Base-by-base conservation (phyloP, 2,113 vertebrate species). In the Python bivittatus region DNA sequence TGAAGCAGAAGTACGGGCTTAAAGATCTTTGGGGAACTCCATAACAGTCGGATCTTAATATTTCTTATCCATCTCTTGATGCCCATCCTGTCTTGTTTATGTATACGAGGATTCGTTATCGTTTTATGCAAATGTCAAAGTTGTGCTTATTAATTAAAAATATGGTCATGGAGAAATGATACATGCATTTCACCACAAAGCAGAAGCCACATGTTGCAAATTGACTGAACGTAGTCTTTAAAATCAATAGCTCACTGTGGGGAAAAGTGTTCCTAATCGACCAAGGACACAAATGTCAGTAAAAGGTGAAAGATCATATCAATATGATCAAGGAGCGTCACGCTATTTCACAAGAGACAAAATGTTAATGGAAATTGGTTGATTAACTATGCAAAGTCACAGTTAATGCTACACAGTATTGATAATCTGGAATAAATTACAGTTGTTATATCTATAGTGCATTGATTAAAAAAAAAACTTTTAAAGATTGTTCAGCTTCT, bases 261-360 rank as follows among this genome's bases (percentile, higher is more conserved):
- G 97, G 98, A 99, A 98, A 98, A 91, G 96, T 96, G 98, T 98
- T 96, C 97, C 98, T 99, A 99, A 99, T 99, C 98, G 98, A 98
- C 94, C 58, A 93, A 90, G 97, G 97, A 98, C 97, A 97, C 98
- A 98, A 97, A 97, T 96, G 97, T 97, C 97, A 97, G 95, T 96
- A 96, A 97, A 96, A 96, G 94, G 96, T 95, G 97, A 97, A 97
- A 98, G 98, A 97, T 97, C 97, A 96, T 98, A 98, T 98, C 98
- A 98, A 98, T 98, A 98, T 95, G 96, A 97, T 97, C 97, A 97
- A 96, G 96, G 91, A 93, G 97, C 97, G 97, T 97, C 97, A 96
- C 96, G 94, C 93, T 96, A 97, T 97, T 97, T 90, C 96, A 97
- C 95, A 92, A 92, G 97, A 98, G 98, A 97, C 96, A 97, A 93